A percentile compares a stretch with the other conserved stretches of the same genome.
Conservation (phyloP, 2,797 vertebrate genomes). For the Onychomys leucogaster region DNA sequence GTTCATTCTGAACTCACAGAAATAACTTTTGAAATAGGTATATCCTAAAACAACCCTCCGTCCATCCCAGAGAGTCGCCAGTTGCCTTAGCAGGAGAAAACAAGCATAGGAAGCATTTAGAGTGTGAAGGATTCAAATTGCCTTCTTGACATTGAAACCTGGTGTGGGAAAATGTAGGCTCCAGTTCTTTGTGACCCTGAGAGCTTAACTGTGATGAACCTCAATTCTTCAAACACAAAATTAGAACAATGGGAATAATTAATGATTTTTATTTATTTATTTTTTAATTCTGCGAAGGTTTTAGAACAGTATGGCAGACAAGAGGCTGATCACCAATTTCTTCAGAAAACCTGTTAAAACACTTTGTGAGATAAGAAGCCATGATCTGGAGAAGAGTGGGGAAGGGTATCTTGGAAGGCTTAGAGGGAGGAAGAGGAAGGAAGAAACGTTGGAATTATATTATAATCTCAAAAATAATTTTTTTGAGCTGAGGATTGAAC, state of each 20-base stretch:
- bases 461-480: not conserved
- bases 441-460: not conserved
- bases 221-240: slow-evolving; percentile 35
- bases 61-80: not conserved
- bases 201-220: not conserved
- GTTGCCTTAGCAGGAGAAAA: not conserved
- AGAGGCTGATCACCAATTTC: not conserved
- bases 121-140: not conserved
- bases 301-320: not conserved
- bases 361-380: not conserved
- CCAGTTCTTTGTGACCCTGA: not conserved
- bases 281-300: slow-evolving; percentile 11
- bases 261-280: not conserved
- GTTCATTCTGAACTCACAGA: slow-evolving; percentile 27
- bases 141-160: not conserved
- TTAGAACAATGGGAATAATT: slow-evolving; percentile 26
- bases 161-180: not conserved
- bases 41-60: slow-evolving; percentile 7
- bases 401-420: not conserved
- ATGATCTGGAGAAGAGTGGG: not conserved
- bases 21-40: slow-evolving; percentile 27
- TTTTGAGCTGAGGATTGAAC: too few relatives aligned
- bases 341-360: not conserved
- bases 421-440: too few relatives aligned
- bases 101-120: not conserved